These are phyloP conservation scores for Podarcis raffonei DNA, from an alignment of 2,113 vertebrate genomes.

Conservation along the genomic window DNA sequence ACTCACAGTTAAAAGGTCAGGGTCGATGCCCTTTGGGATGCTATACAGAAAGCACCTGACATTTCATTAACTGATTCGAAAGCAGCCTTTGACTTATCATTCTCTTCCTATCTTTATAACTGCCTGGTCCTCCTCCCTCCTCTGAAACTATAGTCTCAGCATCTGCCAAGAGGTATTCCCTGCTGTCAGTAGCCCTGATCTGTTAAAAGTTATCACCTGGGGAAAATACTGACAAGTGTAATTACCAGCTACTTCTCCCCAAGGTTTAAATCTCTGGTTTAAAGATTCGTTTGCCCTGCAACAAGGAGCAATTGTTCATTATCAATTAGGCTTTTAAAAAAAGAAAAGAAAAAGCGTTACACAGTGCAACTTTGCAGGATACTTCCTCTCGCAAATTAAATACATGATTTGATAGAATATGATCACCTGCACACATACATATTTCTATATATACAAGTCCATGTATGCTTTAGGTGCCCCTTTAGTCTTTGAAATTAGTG, in stretches of 20 bases:
- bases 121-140: conserved; percentile 22
- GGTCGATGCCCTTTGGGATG: conserved; percentile 1
- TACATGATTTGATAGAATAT: neutral
- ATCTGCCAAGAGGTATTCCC: conserved; percentile 2
- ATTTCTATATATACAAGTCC: conserved; percentile 15
- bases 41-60: conserved; percentile 8
- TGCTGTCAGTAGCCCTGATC: conserved; percentile 57
- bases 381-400: conserved; percentile 28
- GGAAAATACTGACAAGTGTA: conserved; percentile 61
- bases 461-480: neutral
- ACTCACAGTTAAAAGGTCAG: conserved; percentile 22
- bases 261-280: conserved; percentile 53
- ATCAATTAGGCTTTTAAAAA: conserved; percentile 19
- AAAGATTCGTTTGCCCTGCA: conserved; percentile 8
- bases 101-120: neutral
- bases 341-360: neutral
- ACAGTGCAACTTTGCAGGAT: conserved; percentile 42
- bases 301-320: conserved; percentile 17
- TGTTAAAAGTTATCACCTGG: conserved; percentile 40
- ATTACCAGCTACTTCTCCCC: conserved; percentile 56
- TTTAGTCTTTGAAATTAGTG: neutral
- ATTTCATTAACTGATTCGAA: conserved; percentile 28
- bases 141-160: neutral
- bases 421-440: neutral
- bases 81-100: neutral